These are phyloP conservation scores for Phainopepla nitens DNA, from an alignment of 2,113 vertebrate genomes.

Conservation along the genomic window DNA sequence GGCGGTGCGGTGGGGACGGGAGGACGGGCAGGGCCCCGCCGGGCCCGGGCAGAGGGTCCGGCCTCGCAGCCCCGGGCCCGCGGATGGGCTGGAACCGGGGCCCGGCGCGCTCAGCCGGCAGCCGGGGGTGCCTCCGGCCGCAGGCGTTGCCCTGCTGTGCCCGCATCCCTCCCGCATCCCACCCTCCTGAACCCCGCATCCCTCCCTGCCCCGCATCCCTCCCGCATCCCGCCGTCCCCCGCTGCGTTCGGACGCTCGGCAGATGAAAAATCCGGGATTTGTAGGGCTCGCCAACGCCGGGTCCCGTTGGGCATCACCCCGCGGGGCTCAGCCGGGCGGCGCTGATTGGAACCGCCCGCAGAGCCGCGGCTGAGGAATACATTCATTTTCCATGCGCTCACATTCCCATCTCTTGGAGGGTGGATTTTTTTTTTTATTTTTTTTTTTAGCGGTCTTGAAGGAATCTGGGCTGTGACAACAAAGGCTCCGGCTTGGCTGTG, in stretches of 20 bases:
- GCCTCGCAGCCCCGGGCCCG: background rate
- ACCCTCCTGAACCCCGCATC: background rate
- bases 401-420: background rate
- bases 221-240: background rate
- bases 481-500: background rate
- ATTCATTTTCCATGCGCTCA: background rate
- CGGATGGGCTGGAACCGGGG: background rate
- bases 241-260: background rate
- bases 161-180: background rate
- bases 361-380: background rate
- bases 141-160: too few relatives aligned
- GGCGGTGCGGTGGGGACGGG: too few relatives aligned
- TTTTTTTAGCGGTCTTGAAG: background rate
- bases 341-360: background rate
- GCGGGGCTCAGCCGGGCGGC: background rate
- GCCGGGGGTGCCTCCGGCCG: too few relatives aligned
- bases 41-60: too few relatives aligned
- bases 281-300: too few relatives aligned
- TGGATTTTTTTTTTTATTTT: background rate
- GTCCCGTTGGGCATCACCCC: background rate
- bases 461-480: constrained; percentile 43
- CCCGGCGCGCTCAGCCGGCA: background rate
- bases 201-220: background rate
- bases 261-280: rapidly evolving
- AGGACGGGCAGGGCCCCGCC: background rate